Conservation (phyloP, 2,797 vertebrate species). For the Sebastes dallii region DNA sequence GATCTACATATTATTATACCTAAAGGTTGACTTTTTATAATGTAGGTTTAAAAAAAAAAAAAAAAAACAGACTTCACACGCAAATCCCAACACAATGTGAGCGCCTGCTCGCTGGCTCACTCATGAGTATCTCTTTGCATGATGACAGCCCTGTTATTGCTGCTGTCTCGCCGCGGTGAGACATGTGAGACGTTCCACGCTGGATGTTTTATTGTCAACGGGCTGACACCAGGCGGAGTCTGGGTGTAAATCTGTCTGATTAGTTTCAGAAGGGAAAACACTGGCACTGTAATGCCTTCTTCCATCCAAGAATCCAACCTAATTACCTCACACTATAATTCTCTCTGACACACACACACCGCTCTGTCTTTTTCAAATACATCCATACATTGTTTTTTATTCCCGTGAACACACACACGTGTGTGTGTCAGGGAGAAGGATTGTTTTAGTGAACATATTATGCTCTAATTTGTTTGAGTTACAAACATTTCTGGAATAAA, state of each 20-base stretch:
- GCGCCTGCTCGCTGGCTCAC: neutral
- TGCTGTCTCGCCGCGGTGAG: neutral
- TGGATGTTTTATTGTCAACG: slow-evolving; percentile 27
- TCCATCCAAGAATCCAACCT: slow-evolving; percentile 24
- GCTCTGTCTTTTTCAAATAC: neutral
- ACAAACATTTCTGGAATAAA: neutral
- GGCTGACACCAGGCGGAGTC: slow-evolving; percentile 3
- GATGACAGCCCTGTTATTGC: slow-evolving; percentile 26
- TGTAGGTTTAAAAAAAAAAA: neutral
- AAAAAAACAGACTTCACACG: neutral
- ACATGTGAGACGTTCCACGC: slow-evolving; percentile 15
- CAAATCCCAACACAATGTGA: neutral
- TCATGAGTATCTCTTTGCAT: neutral
- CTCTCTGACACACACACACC: neutral
- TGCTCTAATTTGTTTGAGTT: neutral
- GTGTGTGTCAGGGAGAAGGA: neutral
- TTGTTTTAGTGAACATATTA: neutral
- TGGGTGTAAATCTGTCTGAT: slow-evolving; percentile 49
- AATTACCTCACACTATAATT: slow-evolving; percentile 24
- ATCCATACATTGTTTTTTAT: neutral
- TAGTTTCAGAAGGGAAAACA: slow-evolving; percentile 39
- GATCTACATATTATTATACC: neutral
- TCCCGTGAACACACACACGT: neutral
- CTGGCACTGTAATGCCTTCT: neutral
- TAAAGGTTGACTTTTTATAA: neutral